Evolutionary conservation across 1,140 invertebrate species (phyloP), one percentile per base, ranked within the genome.

Genomic region (Sarcophaga peregrina): DNA sequence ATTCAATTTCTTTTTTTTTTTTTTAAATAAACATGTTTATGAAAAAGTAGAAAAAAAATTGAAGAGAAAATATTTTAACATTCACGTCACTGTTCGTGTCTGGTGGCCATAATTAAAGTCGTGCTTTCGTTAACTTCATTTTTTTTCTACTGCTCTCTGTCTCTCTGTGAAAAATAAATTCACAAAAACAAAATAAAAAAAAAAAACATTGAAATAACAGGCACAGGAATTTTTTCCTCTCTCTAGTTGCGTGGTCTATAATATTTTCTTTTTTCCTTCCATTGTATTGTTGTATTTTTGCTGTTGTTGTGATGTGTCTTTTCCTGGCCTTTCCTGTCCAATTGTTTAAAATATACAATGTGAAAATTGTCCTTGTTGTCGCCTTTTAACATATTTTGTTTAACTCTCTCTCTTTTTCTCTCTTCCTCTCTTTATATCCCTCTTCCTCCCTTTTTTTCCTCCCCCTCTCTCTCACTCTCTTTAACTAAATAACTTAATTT

Each of bases 361-460:
- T 82, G 82, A 82, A 82, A 82, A 82, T 82, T 82, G 82, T 82
- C 48, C 82, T 76, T 73, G 73, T 82, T 78, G 82, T 82, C 82
- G 74, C 82, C 74, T 82, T 75, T 76, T 37, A 37, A 37, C 25
- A 37, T 37, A 20, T 68, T n/a, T 58, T 58, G n/a, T 58, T 58
- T 58, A 58, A 58, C 54, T 58, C 6, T 11, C n/a, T 62, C n/a
- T 62, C n/a, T 62, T n/a, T 62, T 4, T 37, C 25, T 37, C 25
- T 37, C 25, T 37, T 37, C 25, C 25, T 37, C 25, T 37, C 25
- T 37, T 4, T 37, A 1, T 37, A 1, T 37, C 25, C 4, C 25
- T 37, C 25, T 37, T 62, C 54, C 52, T 47, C 80, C 54, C 54
- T 81, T 7, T 81, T 81, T 54, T 17, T 8, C 17, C 80, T 25